Percentiles rank a stretch among this genome's conserved stretches.
Conservation (phyloP, 1,140 invertebrate species). For the Caenorhabditis elegans region DNA sequence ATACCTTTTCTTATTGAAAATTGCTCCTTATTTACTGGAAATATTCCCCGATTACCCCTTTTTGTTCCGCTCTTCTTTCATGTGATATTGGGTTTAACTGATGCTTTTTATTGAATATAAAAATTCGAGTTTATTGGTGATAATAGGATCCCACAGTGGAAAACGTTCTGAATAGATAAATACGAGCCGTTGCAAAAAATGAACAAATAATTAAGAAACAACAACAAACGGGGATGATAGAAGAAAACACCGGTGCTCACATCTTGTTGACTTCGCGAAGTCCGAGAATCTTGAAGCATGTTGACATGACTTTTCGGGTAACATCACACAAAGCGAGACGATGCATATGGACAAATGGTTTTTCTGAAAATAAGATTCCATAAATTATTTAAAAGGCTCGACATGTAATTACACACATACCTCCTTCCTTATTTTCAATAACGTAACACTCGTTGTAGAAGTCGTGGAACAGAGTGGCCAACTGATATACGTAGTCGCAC, state of each 20-base stretch:
- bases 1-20: neutral
- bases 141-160: neutral
- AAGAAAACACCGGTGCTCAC: constrained; percentile 69
- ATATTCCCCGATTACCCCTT: neutral
- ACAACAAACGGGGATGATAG: neutral
- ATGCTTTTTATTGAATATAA: neutral
- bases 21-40: neutral
- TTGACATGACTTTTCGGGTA: constrained; percentile 82
- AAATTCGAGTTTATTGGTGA: neutral
- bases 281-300: constrained; percentile 86
- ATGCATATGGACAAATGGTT: constrained; percentile 81
- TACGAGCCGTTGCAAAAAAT: no score
- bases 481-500: constrained; percentile 93
- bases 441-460: constrained; percentile 98
- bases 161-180: neutral
- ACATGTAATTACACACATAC: constrained; percentile 43
- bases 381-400: no score
- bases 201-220: neutral
- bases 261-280: constrained; percentile 87
- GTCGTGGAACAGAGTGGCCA: constrained; percentile 87
- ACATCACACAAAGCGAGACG: constrained; percentile 88
- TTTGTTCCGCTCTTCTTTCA: no score
- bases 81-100: constrained; percentile 50
- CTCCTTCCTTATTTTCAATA: constrained; percentile 79
- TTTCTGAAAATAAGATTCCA: constrained; percentile 36